A percentile compares a stretch with the other conserved stretches of the same genome.
These are phyloP conservation scores for Xiphophorus birchmanni DNA, from an alignment of 2,797 vertebrate species.

Conservation along the genomic window DNA sequence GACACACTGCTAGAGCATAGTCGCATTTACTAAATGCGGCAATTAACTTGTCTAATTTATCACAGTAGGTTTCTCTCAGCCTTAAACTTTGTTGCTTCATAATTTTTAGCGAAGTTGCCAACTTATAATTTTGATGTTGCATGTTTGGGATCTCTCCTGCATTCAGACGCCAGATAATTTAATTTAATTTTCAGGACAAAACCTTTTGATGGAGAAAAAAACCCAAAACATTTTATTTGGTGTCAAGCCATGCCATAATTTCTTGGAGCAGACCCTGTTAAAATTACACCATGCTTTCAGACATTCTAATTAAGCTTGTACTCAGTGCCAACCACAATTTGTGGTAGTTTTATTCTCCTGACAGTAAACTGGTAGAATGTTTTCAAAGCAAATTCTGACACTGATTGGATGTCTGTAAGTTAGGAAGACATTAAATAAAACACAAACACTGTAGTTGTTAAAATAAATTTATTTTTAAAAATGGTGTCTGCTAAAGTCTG, in stretches of 20 bases:
- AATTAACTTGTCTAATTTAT: slow-evolving; percentile 31
- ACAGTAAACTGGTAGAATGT: slow-evolving; percentile 26
- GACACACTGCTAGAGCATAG: slow-evolving; percentile 6
- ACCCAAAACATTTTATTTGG: slow-evolving; percentile 42
- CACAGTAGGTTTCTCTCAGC: slow-evolving; percentile 33
- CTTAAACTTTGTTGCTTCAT: slow-evolving; percentile 21
- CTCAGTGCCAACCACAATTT: slow-evolving; percentile 44
- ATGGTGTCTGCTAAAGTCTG: slow-evolving; percentile 28
- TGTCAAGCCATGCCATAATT: slow-evolving; percentile 50
- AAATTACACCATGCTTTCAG: slow-evolving; percentile 46
- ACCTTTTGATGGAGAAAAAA: slow-evolving; percentile 31
- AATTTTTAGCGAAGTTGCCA: slow-evolving; percentile 18
- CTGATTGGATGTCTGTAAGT: slow-evolving; percentile 4
- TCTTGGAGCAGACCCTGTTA: slow-evolving; percentile 51
- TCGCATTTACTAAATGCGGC: slow-evolving; percentile 27
- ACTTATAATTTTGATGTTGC: slow-evolving; percentile 31
- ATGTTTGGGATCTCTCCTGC: slow-evolving; percentile 22
- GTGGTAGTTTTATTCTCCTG: slow-evolving; percentile 19
- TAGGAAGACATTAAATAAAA: slow-evolving; percentile 9
- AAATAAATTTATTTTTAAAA: slow-evolving; percentile 26
- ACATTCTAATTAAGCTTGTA: slow-evolving; percentile 55
- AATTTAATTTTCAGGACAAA: slow-evolving; percentile 34
- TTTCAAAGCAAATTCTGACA: slow-evolving; percentile 25
- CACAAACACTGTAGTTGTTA: slow-evolving; percentile 1
- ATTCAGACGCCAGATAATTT: slow-evolving; percentile 51